Evolutionary conservation across 2,888 invertebrate species (phyloP), one percentile per base, ranked within the genome.

Genomic region (Ctenicera cuprea): DNA sequence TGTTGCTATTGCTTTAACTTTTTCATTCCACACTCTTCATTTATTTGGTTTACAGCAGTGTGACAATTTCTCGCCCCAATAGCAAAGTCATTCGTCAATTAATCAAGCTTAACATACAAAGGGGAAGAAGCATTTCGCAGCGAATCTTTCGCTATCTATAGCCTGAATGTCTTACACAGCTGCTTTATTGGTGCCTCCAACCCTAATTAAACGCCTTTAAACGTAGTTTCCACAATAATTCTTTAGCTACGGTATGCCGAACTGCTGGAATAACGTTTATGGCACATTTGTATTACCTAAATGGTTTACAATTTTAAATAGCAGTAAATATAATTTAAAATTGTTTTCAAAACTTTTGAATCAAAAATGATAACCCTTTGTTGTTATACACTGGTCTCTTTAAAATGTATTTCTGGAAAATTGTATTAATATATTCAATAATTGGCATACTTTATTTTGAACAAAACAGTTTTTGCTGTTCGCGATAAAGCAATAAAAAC

Each of bases 21-120:
- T 45, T 52, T 52, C 1, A 2, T 52, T 12, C 26, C 11, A 20
- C 38, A 5, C 14, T 11, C 11, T 59, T 59, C 30, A 62, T 45
- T n/a, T 62, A 14, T 20, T 8, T 45, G n/a, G 45, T 62, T 45
- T 43, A 4, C 45, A 43, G 26, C 62, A 26, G 62, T 62, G 62
- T 62, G 62, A 62, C 62, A 62, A 62, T 45, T 65, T 50, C 57
- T 75, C 67, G 71, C 75, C 70, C 76, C 74, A 66, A 66, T 63
- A 69, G 69, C 68, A 65, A 63, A 76, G 76, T 78, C 78, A 78
- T 78, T 76, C 75, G 74, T 78, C 78, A 78, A 78, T 78, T 78
- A 78, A 78, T 78, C 76, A 74, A 71, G 72, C 76, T 75, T 76
- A 77, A 73, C 71, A 75, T 76, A 74, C 67, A 74, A 71, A 68